These are phyloP conservation scores for Neoscelio sp. DNA, from an alignment of 2,888 invertebrate genomes.

Conservation along the genomic window DNA sequence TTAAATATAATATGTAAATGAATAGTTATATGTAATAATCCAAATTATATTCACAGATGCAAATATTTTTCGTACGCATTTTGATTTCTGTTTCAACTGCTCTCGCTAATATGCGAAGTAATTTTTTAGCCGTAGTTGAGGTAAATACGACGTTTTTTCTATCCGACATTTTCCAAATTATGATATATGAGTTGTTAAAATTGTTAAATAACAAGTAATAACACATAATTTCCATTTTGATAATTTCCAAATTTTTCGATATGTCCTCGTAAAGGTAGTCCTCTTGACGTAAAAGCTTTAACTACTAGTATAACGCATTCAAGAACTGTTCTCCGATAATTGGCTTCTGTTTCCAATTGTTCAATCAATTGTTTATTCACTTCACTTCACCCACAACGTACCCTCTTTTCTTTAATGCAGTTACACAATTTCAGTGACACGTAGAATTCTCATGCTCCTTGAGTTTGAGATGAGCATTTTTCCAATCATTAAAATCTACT, in stretches of 20 bases:
- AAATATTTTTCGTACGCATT: slow-evolving; percentile 23
- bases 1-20: too few relatives aligned
- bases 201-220: slow-evolving; percentile 71
- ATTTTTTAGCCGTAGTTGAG: slow-evolving; percentile 35
- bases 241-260: slow-evolving; percentile 68
- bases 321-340: slow-evolving; percentile 69
- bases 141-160: slow-evolving; percentile 41
- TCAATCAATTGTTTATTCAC: background rate
- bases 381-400: slow-evolving; percentile 6
- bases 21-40: too few relatives aligned
- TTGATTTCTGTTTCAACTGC: slow-evolving; percentile 27
- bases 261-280: slow-evolving; percentile 69
- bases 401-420: slow-evolving; percentile 26
- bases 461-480: slow-evolving; percentile 31
- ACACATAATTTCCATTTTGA: slow-evolving; percentile 74
- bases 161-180: slow-evolving; percentile 36
- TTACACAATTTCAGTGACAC: slow-evolving; percentile 28
- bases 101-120: slow-evolving; percentile 31
- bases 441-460: slow-evolving; percentile 44
- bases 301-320: slow-evolving; percentile 67
- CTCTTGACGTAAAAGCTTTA: slow-evolving; percentile 65
- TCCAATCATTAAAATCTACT: slow-evolving; percentile 56
- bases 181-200: slow-evolving; percentile 32
- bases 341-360: slow-evolving; percentile 20
- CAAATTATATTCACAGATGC: too few relatives aligned